A percentile compares a stretch with the other conserved stretches of the same genome.
These are phyloP conservation scores for Pachyuromys duprasi DNA, from an alignment of 2,797 vertebrate genomes.

Conservation along the genomic window DNA sequence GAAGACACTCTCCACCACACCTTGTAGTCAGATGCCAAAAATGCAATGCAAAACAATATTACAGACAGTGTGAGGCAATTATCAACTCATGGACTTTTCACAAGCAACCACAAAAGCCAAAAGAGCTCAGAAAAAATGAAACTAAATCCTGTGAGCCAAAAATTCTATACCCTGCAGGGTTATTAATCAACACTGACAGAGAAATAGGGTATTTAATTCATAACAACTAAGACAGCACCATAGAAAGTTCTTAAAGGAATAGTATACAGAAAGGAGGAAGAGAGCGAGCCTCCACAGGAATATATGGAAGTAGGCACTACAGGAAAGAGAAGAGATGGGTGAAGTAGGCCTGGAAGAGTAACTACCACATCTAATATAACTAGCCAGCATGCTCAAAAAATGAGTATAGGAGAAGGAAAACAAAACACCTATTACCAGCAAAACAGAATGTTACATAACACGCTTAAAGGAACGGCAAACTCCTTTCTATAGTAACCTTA, in stretches of 20 bases:
- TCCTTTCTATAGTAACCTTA: background rate
- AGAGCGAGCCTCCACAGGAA: background rate
- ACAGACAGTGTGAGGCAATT: background rate
- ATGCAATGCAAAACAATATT: background rate
- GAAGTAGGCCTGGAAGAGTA: background rate
- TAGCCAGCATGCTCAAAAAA: background rate
- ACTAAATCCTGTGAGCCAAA: background rate
- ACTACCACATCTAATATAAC: background rate
- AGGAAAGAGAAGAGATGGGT: background rate
- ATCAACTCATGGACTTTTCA: background rate
- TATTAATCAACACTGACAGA: background rate
- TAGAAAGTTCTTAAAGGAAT: background rate
- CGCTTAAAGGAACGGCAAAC: background rate
- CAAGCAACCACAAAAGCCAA: background rate
- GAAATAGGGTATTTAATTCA: background rate
- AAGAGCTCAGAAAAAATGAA: background rate
- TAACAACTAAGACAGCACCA: background rate
- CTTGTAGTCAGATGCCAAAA: background rate
- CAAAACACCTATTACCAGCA: background rate
- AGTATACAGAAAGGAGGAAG: background rate
- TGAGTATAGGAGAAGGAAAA: background rate
- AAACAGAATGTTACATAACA: background rate
- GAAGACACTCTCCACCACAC: background rate
- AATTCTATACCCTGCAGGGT: background rate
- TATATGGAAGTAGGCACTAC: background rate